Base-by-base conservation (phyloP, 2,888 invertebrate genomes). In the Torymus texanus region DNA sequence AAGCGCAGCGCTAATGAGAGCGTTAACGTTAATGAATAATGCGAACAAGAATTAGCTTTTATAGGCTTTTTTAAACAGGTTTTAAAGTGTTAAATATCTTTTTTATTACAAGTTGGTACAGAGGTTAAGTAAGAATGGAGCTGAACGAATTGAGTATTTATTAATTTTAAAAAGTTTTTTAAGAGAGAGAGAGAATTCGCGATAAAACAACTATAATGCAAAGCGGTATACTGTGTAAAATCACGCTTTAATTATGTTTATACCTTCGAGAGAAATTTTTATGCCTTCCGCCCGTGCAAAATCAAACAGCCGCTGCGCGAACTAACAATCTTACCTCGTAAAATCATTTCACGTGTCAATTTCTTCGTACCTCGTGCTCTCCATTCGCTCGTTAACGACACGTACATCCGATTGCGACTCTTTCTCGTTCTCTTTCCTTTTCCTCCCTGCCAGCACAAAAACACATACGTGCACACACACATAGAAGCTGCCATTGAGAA, bases 341-440 rank as follows among this genome's bases (percentile, higher is more conserved):
- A 76, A 76, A 62, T 70, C 62, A 76, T 70, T 62, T 14, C 63
- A 55, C 76, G 70, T 58, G 76, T 76, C 76, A 70, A 76, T 76
- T 76, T 70, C 70, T 76, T 76, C 21, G 68, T 14, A 24, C 53
- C 21, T n/a, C 70, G 53, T 41, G 21, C 10, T 12, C 10, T 12
- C 13, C 13, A n/a, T n/a, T 55, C 18, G 21, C 50, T 63, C 50
- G 56, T 63, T 76, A 76, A 76, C 70, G 70, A 70, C 63, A 63
- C 62, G 62, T 58, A 63, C 76, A 75, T 75, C 75, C 75, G 75
- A 75, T 75, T 29, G 59, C 59, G 13, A 50, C 51, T 59, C 18
- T 51, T 14, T 14, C 14, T 59, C 21, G 14, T 21, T 51, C 41
- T 63, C n/a, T 21, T 13, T 18, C 16, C 51, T 10, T 14, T 51